These are phyloP conservation scores for Uloborus plumipes DNA, from an alignment of 2,888 invertebrate genomes.

Conservation along the genomic window DNA sequence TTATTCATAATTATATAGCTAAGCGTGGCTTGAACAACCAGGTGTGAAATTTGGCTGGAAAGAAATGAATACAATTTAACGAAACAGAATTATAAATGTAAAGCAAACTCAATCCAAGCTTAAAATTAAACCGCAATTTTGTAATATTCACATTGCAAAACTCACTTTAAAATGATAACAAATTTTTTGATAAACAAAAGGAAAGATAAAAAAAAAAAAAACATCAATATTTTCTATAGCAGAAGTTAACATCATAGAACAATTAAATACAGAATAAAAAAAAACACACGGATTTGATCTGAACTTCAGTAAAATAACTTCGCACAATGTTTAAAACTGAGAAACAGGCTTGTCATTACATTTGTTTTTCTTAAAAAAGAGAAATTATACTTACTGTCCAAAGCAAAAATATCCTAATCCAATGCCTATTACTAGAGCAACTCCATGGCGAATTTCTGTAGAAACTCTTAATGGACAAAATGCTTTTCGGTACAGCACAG, in stretches of 20 bases:
- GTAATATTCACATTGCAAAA: no score
- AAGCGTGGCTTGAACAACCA: constrained; percentile 62
- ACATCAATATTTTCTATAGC: no score
- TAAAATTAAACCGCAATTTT: no score
- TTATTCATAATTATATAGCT: constrained; percentile 64
- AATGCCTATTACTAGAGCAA: constrained; percentile 62
- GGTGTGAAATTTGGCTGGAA: constrained; percentile 64
- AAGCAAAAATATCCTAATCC: constrained; percentile 66
- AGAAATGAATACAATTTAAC: neutral
- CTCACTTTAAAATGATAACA: no score
- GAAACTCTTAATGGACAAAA: constrained; percentile 60
- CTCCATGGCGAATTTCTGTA: constrained; percentile 60
- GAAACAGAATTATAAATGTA: no score
- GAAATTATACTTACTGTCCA: constrained; percentile 62
- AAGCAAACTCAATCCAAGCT: no score
- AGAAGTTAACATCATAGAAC: no score
- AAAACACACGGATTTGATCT: no score
- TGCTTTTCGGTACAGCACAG: constrained; percentile 58
- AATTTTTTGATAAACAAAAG: no score
- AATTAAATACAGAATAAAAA: no score
- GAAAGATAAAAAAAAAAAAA: no score
- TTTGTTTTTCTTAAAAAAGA: neutral
- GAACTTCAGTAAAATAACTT: neutral
- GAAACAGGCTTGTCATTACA: neutral
- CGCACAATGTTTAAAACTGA: neutral